Base-by-base conservation (phyloP, 2,888 invertebrate genomes). In the Zonitis immaculata region DNA sequence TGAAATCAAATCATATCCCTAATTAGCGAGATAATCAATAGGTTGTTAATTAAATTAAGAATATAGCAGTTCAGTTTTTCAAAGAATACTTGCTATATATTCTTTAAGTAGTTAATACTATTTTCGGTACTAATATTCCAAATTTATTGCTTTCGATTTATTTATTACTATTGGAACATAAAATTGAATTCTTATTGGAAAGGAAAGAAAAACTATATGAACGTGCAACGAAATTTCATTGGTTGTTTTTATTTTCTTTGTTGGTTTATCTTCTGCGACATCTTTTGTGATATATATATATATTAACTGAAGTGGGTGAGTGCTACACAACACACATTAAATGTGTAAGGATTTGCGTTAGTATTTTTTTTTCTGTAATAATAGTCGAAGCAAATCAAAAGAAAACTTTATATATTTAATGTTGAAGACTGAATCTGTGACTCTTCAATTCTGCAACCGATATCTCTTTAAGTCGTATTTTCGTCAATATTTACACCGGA, bases 251-350 rank as follows among this genome's bases (percentile, higher is more conserved):
- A 1, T 48, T 55, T 55, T 45, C 49, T 49, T 55, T 48, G 51
- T n/a, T 46, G 44, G 32, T 32, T 51, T 55, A 51, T 55, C 55
- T 51, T 45, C 51, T 43, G 51, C 49, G 51, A 49, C 51, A 47
- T 51, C 49, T 46, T 46, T 18, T 55, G 55, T n/a, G 51, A 55
- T 55, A 55, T n/a, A n/a, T n/a, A 55, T 49, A 51, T 55, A 55
- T 49, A 44, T 49, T 12, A 22, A 32, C 51, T 46, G 39, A 51
- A 49, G 55, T 49, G 49, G 43, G 55, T 49, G 46, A 55, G 49
- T 47, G 54, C 35, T 51, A 54, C 51, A 47, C 54, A 28, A 45
- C 22, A 18, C 26, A 48, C 48, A 51, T 55, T 42, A 45, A 43
- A 51, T 22, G 49, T 26, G 47, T 44, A 18, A 35, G 28, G 44